phyloP scores from a whole-genome alignment of 2,888 invertebrate species.

The Cerceris rybyensis region DNA sequence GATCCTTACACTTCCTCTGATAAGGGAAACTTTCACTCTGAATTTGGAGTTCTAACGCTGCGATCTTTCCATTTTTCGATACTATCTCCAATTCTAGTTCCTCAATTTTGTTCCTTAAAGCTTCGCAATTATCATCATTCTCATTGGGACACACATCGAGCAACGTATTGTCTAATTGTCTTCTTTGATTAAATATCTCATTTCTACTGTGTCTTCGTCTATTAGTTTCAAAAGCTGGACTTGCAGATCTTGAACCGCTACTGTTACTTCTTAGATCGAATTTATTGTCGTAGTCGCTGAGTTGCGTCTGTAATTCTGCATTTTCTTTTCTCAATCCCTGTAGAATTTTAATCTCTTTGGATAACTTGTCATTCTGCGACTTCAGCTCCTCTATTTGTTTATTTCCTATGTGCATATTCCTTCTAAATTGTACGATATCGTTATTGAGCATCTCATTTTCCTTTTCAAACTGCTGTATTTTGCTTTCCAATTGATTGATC shows the following conservation, averaged over 20 bases:
- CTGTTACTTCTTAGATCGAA: slow-evolving; percentile 49
- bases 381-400: slow-evolving; percentile 14
- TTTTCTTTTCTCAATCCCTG: slow-evolving; percentile 57
- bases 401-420: slow-evolving; percentile 6
- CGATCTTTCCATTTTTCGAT: slow-evolving; percentile 72
- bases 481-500: slow-evolving; percentile 27
- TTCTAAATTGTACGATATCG: neutral
- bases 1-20: slow-evolving; percentile 73
- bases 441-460: slow-evolving; percentile 50
- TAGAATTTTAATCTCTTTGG: slow-evolving; percentile 8
- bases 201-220: slow-evolving; percentile 38
- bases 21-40: slow-evolving; percentile 73
- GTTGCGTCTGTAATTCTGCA: slow-evolving; percentile 52
- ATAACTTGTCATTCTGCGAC: slow-evolving; percentile 24
- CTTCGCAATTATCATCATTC: slow-evolving; percentile 36
- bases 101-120: slow-evolving; percentile 64
- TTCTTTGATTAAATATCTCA: slow-evolving; percentile 54
- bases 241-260: slow-evolving; percentile 20
- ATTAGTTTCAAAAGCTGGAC: slow-evolving; percentile 20
- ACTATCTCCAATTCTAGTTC: slow-evolving; percentile 73
- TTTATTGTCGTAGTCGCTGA: slow-evolving; percentile 59
- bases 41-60: slow-evolving; percentile 74
- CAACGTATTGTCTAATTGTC: slow-evolving; percentile 58
- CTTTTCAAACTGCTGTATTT: slow-evolving; percentile 77
- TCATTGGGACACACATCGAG: slow-evolving; percentile 37